phyloP scores from a whole-genome alignment of 1,140 invertebrate genomes.

The Pseudachorutes palmiensis region DNA sequence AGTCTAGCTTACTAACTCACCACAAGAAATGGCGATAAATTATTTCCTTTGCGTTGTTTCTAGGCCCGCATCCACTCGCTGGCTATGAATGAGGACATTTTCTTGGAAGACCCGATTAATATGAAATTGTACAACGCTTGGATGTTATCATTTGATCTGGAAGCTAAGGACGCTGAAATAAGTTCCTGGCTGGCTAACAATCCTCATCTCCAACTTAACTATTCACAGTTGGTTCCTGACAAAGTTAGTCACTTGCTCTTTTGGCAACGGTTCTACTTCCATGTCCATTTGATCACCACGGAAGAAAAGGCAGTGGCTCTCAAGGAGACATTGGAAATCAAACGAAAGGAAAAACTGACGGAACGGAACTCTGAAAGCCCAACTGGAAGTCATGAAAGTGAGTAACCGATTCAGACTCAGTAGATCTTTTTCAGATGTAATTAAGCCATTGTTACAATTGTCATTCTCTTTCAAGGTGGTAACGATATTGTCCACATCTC shows the following conservation, averaged over 20 bases:
- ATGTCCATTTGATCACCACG: slow-evolving; percentile 29
- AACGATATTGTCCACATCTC: slow-evolving; percentile 36
- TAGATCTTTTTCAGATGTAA: background rate
- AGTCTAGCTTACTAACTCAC: background rate
- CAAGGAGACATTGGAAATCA: background rate
- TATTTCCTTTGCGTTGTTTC: background rate
- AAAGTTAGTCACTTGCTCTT: slow-evolving; percentile 35
- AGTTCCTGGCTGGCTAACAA: slow-evolving; percentile 21
- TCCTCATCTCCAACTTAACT: slow-evolving; percentile 33
- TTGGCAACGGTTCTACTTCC: slow-evolving; percentile 36
- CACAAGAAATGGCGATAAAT: background rate
- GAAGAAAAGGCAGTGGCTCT: slow-evolving; percentile 14
- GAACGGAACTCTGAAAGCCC: slow-evolving; percentile 8
- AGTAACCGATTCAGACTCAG: background rate
- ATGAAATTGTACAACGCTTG: slow-evolving; percentile 30
- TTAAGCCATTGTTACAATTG: background rate
- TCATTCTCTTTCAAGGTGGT: slow-evolving; percentile 15
- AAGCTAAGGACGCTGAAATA: slow-evolving; percentile 28
- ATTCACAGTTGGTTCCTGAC: slow-evolving; percentile 32
- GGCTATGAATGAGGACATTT: slow-evolving; percentile 26
- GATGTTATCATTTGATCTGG: slow-evolving; percentile 32
- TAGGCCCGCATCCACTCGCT: slow-evolving; percentile 33
- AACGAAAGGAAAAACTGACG: background rate
- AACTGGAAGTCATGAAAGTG: background rate
- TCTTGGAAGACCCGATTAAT: slow-evolving; percentile 30